These are phyloP conservation scores for Corydoras maculifer DNA, from an alignment of 2,113 vertebrate species.

Conservation along the genomic window DNA sequence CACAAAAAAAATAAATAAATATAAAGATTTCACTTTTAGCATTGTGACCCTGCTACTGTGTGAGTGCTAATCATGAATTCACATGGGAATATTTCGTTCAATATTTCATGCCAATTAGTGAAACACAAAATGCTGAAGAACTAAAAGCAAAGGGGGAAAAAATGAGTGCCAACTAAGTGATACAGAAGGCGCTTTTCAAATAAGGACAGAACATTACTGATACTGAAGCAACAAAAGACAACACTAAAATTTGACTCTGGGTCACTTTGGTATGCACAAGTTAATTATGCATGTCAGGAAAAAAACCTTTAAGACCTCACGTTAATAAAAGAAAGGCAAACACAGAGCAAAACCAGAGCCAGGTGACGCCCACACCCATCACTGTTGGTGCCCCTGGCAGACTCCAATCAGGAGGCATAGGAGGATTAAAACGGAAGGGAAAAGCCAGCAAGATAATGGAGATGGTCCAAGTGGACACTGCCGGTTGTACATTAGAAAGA, in stretches of 20 bases:
- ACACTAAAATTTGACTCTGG: neutral
- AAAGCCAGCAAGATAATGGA: slow-evolving; percentile 33
- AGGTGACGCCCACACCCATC: slow-evolving; percentile 31
- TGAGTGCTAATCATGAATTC: too few relatives aligned
- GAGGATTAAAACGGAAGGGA: slow-evolving; percentile 36
- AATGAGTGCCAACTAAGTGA: neutral
- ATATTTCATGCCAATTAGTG: too few relatives aligned
- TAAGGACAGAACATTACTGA: neutral
- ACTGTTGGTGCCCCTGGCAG: slow-evolving; percentile 27
- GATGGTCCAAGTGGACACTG: slow-evolving; percentile 30
- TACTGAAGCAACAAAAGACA: neutral
- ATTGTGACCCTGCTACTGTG: too few relatives aligned
- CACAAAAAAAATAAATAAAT: too few relatives aligned
- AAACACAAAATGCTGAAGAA: too few relatives aligned
- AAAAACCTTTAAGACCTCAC: slow-evolving; percentile 50
- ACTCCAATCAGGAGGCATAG: slow-evolving; percentile 34
- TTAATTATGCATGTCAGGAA: neutral
- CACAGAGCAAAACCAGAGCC: slow-evolving; percentile 13
- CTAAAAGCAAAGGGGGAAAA: too few relatives aligned
- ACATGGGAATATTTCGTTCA: too few relatives aligned
- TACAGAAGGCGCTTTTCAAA: neutral
- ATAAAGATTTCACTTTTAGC: too few relatives aligned
- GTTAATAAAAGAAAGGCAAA: slow-evolving; percentile 22
- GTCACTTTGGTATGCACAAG: slow-evolving; percentile 50
- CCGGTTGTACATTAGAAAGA: slow-evolving; percentile 11